Conservation (phyloP, 2,797 vertebrate genomes). For the Morelia viridis region DNA sequence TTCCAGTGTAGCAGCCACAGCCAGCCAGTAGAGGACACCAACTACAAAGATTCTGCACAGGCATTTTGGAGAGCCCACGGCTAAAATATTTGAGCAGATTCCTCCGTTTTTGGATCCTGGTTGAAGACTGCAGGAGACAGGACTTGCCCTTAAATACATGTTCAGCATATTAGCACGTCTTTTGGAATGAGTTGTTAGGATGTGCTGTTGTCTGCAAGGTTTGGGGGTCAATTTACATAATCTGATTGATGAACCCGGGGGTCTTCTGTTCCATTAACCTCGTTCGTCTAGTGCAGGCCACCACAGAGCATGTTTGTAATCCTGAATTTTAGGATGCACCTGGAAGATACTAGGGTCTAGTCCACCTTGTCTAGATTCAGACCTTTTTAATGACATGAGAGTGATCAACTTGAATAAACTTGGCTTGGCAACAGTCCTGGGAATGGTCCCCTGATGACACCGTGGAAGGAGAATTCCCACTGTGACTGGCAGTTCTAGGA, state of each 20-base stretch:
- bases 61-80: neutral
- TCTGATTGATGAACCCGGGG: neutral
- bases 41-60: neutral
- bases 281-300: neutral
- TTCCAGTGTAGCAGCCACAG: neutral
- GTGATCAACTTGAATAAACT: neutral
- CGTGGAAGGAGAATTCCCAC: too few species aligned
- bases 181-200: neutral
- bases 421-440: neutral
- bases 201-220: neutral
- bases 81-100: too few species aligned
- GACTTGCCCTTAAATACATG: too few species aligned
- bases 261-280: neutral
- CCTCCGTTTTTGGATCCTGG: neutral
- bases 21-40: neutral
- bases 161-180: neutral
- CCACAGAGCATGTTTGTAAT: too few species aligned
- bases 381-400: neutral
- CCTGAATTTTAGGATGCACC: neutral
- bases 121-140: neutral
- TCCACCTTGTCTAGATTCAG: neutral
- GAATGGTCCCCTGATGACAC: neutral
- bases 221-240: neutral
- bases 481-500: neutral
- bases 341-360: neutral